These are phyloP conservation scores for Formicarius rufipectus DNA, from an alignment of 2,113 vertebrate genomes.

Conservation along the genomic window DNA sequence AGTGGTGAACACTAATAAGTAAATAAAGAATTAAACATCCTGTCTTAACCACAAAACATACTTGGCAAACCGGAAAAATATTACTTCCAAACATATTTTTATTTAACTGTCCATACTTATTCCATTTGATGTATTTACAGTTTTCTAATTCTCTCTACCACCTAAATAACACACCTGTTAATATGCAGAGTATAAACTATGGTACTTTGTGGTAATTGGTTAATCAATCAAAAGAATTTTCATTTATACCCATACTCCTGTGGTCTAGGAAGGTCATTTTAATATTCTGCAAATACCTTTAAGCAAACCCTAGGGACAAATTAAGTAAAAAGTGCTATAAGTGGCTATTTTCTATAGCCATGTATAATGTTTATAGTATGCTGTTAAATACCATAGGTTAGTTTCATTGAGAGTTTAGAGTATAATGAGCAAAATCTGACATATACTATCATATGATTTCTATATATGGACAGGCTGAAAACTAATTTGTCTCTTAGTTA, in stretches of 20 bases:
- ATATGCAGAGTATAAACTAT: slow-evolving; percentile 22
- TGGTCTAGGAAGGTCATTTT: slow-evolving; percentile 55
- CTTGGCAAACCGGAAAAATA: neutral
- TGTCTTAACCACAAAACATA: neutral
- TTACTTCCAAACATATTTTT: neutral
- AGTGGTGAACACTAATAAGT: neutral
- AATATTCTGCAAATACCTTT: slow-evolving; percentile 43
- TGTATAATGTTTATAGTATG: neutral
- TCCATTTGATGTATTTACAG: slow-evolving; percentile 4
- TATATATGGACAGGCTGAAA: neutral
- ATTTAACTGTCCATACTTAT: neutral
- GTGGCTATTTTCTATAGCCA: neutral
- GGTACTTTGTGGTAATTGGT: slow-evolving; percentile 45
- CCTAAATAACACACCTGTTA: slow-evolving; percentile 26
- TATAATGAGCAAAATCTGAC: neutral
- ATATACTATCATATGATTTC: neutral
- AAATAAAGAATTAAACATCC: neutral
- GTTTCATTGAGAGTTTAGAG: neutral
- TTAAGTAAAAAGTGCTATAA: neutral
- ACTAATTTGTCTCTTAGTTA: neutral
- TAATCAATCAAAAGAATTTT: slow-evolving; percentile 64
- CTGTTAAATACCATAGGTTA: neutral
- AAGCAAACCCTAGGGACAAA: neutral
- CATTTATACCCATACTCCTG: neutral
- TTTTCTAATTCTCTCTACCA: neutral